Evolutionary conservation across 2,797 vertebrate species (phyloP).

Genomic region (Sebastes steindachneri): DNA sequence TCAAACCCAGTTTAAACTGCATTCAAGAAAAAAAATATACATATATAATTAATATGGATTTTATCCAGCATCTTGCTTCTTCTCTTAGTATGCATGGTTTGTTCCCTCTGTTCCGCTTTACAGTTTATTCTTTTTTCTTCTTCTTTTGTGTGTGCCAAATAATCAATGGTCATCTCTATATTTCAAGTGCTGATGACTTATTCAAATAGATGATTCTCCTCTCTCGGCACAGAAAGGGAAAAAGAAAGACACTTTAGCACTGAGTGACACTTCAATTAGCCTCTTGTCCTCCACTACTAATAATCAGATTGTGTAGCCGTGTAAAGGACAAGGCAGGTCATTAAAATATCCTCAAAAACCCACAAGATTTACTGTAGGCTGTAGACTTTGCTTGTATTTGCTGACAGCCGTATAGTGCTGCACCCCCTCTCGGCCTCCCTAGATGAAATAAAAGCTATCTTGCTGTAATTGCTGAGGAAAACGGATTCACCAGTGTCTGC

Average conservation of each 20-base stretch:
- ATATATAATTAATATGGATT: neutral
- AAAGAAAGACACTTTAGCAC: constrained; percentile 59
- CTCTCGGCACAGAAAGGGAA: constrained; percentile 48
- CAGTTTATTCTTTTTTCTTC: constrained; percentile 5
- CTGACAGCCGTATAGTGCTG: constrained; percentile 52
- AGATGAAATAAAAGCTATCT: constrained; percentile 74
- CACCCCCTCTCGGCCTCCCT: constrained; percentile 21
- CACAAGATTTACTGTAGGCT: constrained; percentile 62
- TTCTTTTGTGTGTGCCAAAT: constrained; percentile 34
- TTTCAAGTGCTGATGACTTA: constrained; percentile 65
- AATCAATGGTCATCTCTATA: constrained; percentile 65
- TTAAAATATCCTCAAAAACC: constrained; percentile 76
- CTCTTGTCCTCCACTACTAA: constrained; percentile 72
- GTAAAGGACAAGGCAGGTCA: constrained; percentile 77
- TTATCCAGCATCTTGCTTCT: neutral
- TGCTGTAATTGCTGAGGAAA: constrained; percentile 70
- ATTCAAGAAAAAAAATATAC: neutral
- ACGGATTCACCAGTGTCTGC: constrained; percentile 67
- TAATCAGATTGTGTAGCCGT: constrained; percentile 80
- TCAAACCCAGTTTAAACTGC: neutral
- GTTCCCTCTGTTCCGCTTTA: neutral
- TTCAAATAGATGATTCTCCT: constrained; percentile 71
- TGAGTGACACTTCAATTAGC: constrained; percentile 87
- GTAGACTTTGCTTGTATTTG: constrained; percentile 61
- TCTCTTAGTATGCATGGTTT: neutral